Evolutionary conservation across 2,888 invertebrate genomes (phyloP).

Genomic region (Plebejus melissa): DNA sequence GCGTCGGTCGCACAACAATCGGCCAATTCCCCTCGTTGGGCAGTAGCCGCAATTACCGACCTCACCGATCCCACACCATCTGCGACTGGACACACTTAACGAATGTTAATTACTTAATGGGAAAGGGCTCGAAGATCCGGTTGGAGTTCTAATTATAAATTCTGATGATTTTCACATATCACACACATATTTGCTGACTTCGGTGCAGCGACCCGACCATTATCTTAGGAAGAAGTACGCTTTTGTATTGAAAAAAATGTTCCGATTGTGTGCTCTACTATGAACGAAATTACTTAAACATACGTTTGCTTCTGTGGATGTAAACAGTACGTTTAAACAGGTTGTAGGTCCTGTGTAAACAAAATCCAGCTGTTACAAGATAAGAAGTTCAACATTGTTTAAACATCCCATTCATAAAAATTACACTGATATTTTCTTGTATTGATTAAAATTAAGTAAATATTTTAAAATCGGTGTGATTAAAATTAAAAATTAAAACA

Average conservation of each 20-base stretch:
- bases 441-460: background rate
- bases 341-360: background rate
- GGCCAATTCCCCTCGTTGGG: conserved; percentile 77
- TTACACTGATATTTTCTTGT: background rate
- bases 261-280: background rate
- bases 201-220: background rate
- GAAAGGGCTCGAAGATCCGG: conserved; percentile 22
- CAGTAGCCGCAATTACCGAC: conserved; percentile 67
- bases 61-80: conserved; percentile 58
- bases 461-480: background rate
- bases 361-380: conserved; percentile 1
- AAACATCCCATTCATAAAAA: background rate
- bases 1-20: conserved; percentile 76
- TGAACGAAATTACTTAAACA: background rate
- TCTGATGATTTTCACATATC: conserved; percentile 25
- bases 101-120: conserved; percentile 24
- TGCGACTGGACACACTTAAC: conserved; percentile 49
- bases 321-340: background rate
- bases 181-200: background rate
- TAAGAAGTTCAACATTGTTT: background rate
- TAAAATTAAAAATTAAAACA: background rate
- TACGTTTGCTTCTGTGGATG: background rate
- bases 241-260: background rate
- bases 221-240: conserved; percentile 5
- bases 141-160: conserved; percentile 5